Evolutionary conservation across 1,140 invertebrate species (phyloP), one percentile per base, ranked within the genome.

Genomic region (Drosophila busckii): DNA sequence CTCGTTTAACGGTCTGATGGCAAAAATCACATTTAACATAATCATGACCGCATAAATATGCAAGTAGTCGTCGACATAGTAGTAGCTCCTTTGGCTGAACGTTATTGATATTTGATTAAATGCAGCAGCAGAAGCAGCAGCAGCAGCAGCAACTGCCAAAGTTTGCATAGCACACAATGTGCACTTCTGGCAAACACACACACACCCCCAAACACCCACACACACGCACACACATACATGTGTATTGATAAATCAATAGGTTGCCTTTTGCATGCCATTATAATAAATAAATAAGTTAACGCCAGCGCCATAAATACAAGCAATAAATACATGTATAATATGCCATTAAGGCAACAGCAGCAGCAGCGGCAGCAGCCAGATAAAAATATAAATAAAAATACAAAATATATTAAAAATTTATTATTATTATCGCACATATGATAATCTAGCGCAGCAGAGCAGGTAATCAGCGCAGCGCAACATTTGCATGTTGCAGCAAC

Each of bases 31-130:
- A 61, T 61, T 61, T 46, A 55, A 61, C 58, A 55, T 61, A 61
- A 61, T 54, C 58, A 61, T 41, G 42, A 15, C 25, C 42, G 48
- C 48, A 59, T 59, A 59, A 59, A 59, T 59, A 52, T 52, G 38
- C 29, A 12, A 50, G 37, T 20, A 50, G 35, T 35, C 31, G 15
- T 50, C 34, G n/a, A n/a, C n/a, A n/a, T n/a, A n/a, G n/a, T n/a
- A n/a, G n/a, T n/a, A n/a, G n/a, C 26, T 44, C 19, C 10, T 16
- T 48, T 19, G 13, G 13, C 26, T n/a, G n/a, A 40, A 37, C 46
- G 23, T 48, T 55, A 55, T 61, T 61, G 58, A 61, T 61, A 55
- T 61, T 61, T 61, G 58, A 55, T 54, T 61, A 61, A 55, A 41
- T 20, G 50, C 58, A 42, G 20, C 40, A 40, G 41, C 9, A 29